Conservation (phyloP, 2,113 vertebrate genomes). For the Choloepus hoffmanni region DNA sequence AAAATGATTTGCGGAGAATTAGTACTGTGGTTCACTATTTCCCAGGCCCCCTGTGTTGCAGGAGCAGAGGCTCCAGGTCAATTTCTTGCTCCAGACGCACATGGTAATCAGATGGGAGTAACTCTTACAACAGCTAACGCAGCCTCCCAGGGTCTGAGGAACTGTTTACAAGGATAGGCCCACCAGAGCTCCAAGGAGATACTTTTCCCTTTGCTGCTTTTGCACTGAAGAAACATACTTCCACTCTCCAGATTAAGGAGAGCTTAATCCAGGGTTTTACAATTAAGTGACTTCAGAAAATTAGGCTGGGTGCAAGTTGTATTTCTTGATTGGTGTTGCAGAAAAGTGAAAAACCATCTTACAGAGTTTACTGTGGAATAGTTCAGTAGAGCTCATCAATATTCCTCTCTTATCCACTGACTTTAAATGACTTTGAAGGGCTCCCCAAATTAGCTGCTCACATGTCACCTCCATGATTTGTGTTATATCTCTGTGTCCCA, state of each 20-base stretch:
- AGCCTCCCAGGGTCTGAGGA: background rate
- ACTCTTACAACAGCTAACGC: background rate
- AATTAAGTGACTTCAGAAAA: background rate
- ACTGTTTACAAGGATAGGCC: background rate
- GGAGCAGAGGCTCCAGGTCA: background rate
- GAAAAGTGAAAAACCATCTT: background rate
- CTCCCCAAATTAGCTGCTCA: background rate
- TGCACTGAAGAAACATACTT: slow-evolving; percentile 14
- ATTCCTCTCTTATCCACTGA: background rate
- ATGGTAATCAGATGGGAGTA: background rate
- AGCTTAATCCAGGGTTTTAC: background rate
- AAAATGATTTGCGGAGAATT: background rate
- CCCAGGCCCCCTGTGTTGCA: rapidly evolving
- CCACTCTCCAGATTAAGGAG: background rate
- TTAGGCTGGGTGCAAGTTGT: background rate
- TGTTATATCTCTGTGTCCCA: background rate
- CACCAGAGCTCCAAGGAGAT: background rate
- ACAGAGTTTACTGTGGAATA: background rate
- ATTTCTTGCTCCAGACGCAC: rapidly evolving
- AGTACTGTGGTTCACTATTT: background rate
- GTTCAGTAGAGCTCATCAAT: background rate
- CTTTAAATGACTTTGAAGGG: background rate
- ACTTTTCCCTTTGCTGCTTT: background rate
- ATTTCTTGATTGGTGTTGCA: background rate
- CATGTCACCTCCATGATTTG: background rate